Evolutionary conservation across 2,888 invertebrate species (phyloP), one percentile per base, ranked within the genome.

Genomic region (Listrodromus nycthemerus): DNA sequence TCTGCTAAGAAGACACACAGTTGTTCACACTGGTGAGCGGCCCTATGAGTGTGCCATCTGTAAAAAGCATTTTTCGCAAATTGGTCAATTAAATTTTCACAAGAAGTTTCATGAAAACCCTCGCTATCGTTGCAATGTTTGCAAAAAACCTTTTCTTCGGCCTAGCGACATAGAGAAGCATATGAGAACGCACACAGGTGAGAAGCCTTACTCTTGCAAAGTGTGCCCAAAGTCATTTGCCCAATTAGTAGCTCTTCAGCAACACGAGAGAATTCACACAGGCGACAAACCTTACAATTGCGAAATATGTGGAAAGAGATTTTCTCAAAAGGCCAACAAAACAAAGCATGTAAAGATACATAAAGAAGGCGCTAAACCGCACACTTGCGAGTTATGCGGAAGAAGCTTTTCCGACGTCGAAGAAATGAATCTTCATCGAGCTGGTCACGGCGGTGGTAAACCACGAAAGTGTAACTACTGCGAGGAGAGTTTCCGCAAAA

Each of bases 111-210:
- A 88, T 74, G 76, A 79, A 0, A 87, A 88, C 85, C 88, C 88
- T 5, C 87, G 88, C 3, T 87, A 88, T 73, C 85, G 87, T 24
- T 89, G 89, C 63, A 69, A 86, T 3, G 69, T 87, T 10, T 89
- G 89, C 52, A 81, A 78, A 7, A 89, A 89, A 37, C 87, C 88
- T 2, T 89, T 89, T 67, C 81, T 88, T 45, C 83, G 89, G 8
- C 88, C 88, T 1, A 88, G 89, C 48, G 89, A 89, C 63, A 84
- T 89, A 5, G 86, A 86, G 33, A 89, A 89, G 58, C 89, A 89
- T 77, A 84, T 88, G 87, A 80, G 87, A 45, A 87, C 85, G 4
- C 88, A 87, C 50, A 88, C 88, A 27, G 87, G 87, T 4, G 88
- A 88, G 27, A 88, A 88, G 70, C 88, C 88, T 0, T 88, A 81